Evolutionary conservation across 2,888 invertebrate genomes (phyloP).

Genomic region (Acleris sparsana): DNA sequence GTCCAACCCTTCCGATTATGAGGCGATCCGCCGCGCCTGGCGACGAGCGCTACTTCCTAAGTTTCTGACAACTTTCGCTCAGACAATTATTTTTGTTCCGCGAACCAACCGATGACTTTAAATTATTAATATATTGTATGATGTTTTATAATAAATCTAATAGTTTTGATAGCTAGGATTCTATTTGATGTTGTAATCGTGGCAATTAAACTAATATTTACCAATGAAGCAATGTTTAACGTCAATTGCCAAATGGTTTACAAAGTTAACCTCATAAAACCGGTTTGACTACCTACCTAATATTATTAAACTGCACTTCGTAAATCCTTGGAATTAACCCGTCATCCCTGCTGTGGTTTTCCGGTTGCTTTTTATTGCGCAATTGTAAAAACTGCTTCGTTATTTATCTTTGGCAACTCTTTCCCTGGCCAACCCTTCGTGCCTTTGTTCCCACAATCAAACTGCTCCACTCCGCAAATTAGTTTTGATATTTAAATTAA

Average conservation of each 20-base stretch:
- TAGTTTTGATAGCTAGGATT: too few relatives aligned
- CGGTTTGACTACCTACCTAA: too few relatives aligned
- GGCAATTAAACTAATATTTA: too few relatives aligned
- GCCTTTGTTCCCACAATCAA: constrained; percentile 65
- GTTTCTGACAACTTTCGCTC: constrained; percentile 35
- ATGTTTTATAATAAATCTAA: neutral
- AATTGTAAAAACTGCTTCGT: neutral
- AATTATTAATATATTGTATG: neutral
- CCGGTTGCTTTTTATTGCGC: neutral
- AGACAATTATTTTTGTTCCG: constrained; percentile 35
- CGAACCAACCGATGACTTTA: neutral
- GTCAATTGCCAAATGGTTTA: too few relatives aligned
- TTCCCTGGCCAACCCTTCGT: constrained; percentile 47
- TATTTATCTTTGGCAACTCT: constrained; percentile 1
- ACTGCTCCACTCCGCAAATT: constrained; percentile 74
- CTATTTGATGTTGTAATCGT: too few relatives aligned
- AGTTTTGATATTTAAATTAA: constrained; percentile 82
- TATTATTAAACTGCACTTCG: too few relatives aligned
- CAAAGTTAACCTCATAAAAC: too few relatives aligned
- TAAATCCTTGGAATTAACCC: too few relatives aligned
- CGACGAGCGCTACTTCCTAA: constrained; percentile 39
- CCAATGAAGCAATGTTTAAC: too few relatives aligned
- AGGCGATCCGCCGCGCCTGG: constrained; percentile 38
- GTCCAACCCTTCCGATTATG: constrained; percentile 46
- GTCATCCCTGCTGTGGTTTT: too few relatives aligned